These are phyloP conservation scores for Trachurus trachurus DNA, from an alignment of 2,797 vertebrate species.

Conservation along the genomic window DNA sequence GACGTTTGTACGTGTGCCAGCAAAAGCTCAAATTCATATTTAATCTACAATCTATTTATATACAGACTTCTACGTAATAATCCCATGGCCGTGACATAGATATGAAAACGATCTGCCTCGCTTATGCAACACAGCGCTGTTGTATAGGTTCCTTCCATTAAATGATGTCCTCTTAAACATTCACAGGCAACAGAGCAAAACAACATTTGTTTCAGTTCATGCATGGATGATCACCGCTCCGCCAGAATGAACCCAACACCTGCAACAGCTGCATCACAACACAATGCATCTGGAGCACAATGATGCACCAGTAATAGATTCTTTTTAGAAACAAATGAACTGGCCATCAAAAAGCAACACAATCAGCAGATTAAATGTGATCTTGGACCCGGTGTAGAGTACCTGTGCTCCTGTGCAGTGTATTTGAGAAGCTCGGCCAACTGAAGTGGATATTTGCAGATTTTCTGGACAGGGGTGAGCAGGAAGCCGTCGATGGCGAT, in stretches of 20 bases:
- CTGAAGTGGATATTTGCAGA: conserved; percentile 99
- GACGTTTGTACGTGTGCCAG: conserved; percentile 13
- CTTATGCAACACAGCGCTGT: conserved; percentile 5
- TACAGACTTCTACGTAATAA: conserved; percentile 4
- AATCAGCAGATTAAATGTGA: conserved; percentile 25
- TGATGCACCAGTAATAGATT: conserved; percentile 31
- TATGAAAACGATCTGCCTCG: conserved; percentile 20
- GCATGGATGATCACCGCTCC: conserved; percentile 39
- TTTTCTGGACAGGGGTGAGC: conserved; percentile 98
- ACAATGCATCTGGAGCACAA: conserved; percentile 44
- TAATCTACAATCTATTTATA: conserved; percentile 57
- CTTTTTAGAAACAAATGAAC: conserved; percentile 34
- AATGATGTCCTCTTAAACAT: conserved; percentile 31
- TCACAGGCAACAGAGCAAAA: conserved; percentile 21
- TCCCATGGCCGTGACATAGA: not conserved
- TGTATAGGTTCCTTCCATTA: conserved; percentile 27
- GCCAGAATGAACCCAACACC: conserved; percentile 47
- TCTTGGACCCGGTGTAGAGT: conserved; percentile 3
- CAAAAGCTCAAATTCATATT: conserved; percentile 52
- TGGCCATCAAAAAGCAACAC: conserved; percentile 7
- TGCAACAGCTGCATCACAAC: conserved; percentile 53
- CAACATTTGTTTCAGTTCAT: conserved; percentile 52
- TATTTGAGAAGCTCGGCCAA: conserved; percentile 98
- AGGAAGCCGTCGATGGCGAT: conserved; percentile 98
- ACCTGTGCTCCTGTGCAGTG: conserved; percentile 98